Conservation (phyloP, 2,113 vertebrate species). For the Globicephala melas region DNA sequence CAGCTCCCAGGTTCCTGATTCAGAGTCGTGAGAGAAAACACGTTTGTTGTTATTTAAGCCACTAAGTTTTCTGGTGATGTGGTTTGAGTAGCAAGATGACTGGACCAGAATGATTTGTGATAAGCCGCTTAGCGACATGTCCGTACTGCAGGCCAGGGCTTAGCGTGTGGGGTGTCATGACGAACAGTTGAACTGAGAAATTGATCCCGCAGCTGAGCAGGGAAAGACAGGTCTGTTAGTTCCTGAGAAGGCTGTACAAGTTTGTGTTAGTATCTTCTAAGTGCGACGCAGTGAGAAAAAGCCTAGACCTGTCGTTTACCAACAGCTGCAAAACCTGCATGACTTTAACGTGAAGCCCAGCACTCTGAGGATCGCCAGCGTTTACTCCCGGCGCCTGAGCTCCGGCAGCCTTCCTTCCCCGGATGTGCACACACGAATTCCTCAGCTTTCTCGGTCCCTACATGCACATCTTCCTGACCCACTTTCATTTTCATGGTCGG, state of each 20-base stretch:
- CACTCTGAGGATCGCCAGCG: too few species aligned
- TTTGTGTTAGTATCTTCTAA: too few species aligned
- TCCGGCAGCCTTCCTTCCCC: too few species aligned
- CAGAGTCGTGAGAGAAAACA: neutral
- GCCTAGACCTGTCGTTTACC: too few species aligned
- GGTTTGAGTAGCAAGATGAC: neutral
- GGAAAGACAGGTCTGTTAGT: neutral
- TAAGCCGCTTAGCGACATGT: neutral
- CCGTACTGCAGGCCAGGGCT: neutral
- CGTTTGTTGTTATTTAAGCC: neutral
- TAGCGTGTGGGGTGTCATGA: neutral
- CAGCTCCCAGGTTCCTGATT: neutral
- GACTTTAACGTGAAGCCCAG: too few species aligned
- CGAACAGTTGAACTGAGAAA: neutral
- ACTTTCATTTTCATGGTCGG: too few species aligned
- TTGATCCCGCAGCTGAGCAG: neutral
- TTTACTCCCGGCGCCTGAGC: too few species aligned
- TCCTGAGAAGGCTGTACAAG: neutral
- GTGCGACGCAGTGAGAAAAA: too few species aligned
- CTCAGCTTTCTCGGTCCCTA: too few species aligned
- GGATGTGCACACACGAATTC: too few species aligned
- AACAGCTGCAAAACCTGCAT: too few species aligned
- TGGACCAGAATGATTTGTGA: neutral
- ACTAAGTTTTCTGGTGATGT: neutral
- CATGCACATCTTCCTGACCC: too few species aligned